Evolutionary conservation across 1,140 invertebrate genomes (phyloP), one percentile per base, ranked within the genome.

Genomic region (Achatina immaculata): DNA sequence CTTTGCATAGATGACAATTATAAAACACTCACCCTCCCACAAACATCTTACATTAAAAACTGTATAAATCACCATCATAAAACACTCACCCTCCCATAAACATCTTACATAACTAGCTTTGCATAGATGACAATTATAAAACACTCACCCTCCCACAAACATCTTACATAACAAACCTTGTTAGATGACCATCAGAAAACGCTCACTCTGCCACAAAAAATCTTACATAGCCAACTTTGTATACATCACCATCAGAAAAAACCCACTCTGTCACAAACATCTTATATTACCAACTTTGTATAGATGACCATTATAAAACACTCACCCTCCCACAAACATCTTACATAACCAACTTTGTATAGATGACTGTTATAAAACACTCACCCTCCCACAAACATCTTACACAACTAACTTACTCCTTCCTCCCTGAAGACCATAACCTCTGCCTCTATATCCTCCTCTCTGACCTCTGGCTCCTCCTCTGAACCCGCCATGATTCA

Each of bases 381-480:
- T 24, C 24, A 24, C 48, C 24, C 48, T 24, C 11, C 11, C 11
- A 51, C 11, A 51, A 51, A 14, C 11, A 11, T 14, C 48, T 51
- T 51, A 11, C 45, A 48, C 45, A 24, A 21, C n/a, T 7, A n/a
- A 78, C 75, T 78, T 45, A 78, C 75, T 38, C 31, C 75, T 78
- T 24, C 66, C 75, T 43, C 43, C 71, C 28, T 43, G 14, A 9
- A 48, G 34, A 2, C 73, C 73, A 36, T 66, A 65, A 4, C 75
- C 75, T 58, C 75, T 42, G 71, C 40, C 75, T 40, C 45, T 65
- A 28, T 65, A 66, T 6, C 75, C 75, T 28, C 75, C 58, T 58
- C 75, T 78, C 58, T 14, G 42, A 31, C 40, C 51, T 34, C 75
- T 51, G 1, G 7, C n/a, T 36, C 73, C 48, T 28, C 40, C 40